Conservation (phyloP, 2,888 invertebrate species). For the Platerodrilus igneus region DNA sequence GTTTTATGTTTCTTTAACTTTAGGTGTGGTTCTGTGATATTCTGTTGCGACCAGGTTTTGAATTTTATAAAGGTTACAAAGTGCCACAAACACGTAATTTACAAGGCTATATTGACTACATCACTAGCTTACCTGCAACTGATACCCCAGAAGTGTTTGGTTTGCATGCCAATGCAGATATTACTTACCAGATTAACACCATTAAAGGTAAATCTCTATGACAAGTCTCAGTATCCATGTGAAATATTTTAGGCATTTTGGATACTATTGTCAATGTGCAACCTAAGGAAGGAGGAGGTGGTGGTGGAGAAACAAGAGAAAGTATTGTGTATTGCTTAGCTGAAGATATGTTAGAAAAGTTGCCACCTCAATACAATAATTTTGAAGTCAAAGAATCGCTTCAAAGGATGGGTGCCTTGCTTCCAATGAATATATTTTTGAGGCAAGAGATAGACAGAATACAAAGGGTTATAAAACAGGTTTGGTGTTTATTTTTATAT, state of each 20-base stretch:
- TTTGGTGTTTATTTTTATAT: constrained; percentile 30
- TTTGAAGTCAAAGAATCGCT: constrained; percentile 89
- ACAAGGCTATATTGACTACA: constrained; percentile 78
- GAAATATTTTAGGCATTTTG: constrained; percentile 58
- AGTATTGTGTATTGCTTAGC: constrained; percentile 87
- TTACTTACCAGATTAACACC: constrained; percentile 95
- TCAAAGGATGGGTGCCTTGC: constrained; percentile 83
- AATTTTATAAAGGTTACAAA: constrained; percentile 90
- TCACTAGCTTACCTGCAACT: constrained; percentile 70
- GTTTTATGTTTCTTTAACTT: constrained; percentile 4
- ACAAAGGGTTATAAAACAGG: constrained; percentile 73
- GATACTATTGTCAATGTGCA: constrained; percentile 95
- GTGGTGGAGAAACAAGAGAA: constrained; percentile 90
- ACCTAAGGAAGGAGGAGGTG: constrained; percentile 91
- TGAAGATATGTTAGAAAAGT: constrained; percentile 85
- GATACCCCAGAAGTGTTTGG: constrained; percentile 97
- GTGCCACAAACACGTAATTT: constrained; percentile 81
- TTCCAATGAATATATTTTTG: constrained; percentile 95
- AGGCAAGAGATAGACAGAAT: constrained; percentile 78
- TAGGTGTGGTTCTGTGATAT: constrained; percentile 91
- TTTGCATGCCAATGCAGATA: constrained; percentile 93
- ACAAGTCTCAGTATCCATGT: background rate
- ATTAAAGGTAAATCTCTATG: constrained; percentile 64
- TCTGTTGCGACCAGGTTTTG: constrained; percentile 79
- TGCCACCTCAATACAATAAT: constrained; percentile 79